Evolutionary conservation across 2,888 invertebrate species (phyloP).

Genomic region (Perdita meconis): DNA sequence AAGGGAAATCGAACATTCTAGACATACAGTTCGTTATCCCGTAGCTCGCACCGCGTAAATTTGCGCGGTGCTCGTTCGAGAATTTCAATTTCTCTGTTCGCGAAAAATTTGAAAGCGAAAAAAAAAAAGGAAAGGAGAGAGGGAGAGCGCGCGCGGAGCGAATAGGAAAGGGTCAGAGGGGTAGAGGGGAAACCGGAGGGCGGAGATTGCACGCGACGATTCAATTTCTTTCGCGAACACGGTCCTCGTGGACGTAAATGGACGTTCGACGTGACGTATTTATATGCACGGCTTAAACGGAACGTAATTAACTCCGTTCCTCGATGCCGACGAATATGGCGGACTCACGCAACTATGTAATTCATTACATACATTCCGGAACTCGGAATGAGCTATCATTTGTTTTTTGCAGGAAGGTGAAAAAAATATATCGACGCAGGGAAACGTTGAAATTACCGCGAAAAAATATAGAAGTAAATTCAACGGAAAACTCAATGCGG

Average conservation of each 20-base stretch:
- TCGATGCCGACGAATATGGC: neutral
- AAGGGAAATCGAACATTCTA: slow-evolving; percentile 74
- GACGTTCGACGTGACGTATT: slow-evolving; percentile 14
- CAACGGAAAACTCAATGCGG: no score
- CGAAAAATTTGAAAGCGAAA: slow-evolving; percentile 33
- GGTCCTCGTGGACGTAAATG: neutral
- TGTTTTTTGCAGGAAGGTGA: no score
- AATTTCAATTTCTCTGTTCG: slow-evolving; percentile 58
- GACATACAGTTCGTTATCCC: slow-evolving; percentile 64
- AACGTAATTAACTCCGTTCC: neutral
- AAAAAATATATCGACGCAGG: no score
- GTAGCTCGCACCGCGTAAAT: slow-evolving; percentile 48
- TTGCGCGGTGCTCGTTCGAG: slow-evolving; percentile 41
- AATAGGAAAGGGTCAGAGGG: no score
- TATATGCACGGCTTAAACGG: neutral
- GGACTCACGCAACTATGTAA: neutral
- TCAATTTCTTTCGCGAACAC: slow-evolving; percentile 29
- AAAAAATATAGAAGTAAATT: no score
- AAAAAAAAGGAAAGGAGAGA: neutral
- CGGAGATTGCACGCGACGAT: slow-evolving; percentile 38
- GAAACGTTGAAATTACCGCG: no score
- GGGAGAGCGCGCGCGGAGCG: neutral
- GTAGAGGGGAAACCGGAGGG: no score
- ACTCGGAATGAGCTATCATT: no score
- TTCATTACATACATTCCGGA: neutral